Conservation (phyloP, 1,140 invertebrate species). For the Atopsyche davidsoni region DNA sequence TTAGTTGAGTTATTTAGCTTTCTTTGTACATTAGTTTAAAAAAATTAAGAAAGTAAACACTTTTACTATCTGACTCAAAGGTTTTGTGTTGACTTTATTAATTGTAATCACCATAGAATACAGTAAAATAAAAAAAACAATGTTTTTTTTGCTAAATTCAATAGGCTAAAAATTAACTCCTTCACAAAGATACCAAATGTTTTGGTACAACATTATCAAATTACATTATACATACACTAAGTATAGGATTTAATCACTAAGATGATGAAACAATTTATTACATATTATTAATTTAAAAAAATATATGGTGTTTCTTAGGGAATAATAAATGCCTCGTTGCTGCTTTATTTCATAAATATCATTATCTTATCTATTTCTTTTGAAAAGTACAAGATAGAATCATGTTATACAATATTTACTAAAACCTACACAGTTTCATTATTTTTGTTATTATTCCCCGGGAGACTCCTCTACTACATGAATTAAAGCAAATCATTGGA, state of each 20-base stretch:
- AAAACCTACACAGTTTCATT: background rate
- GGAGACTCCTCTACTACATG: background rate
- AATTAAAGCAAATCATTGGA: background rate
- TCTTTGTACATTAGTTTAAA: background rate
- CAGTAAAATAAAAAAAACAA: background rate
- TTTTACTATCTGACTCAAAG: background rate
- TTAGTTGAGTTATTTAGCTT: no score
- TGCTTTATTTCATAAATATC: slow-evolving; percentile 2
- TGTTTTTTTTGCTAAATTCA: background rate
- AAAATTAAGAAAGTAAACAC: background rate
- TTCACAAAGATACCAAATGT: no score
- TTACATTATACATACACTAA: background rate
- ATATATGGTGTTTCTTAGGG: background rate
- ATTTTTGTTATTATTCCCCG: background rate
- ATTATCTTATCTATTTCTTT: background rate
- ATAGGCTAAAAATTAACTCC: background rate
- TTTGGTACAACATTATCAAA: background rate
- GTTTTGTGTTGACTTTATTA: background rate
- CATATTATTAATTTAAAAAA: background rate
- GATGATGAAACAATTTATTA: background rate
- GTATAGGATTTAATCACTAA: background rate
- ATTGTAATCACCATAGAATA: background rate
- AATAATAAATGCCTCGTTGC: background rate
- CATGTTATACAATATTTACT: slow-evolving; percentile 2
- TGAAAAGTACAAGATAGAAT: background rate